Evolutionary conservation across 2,113 vertebrate species (phyloP), one percentile per base, ranked within the genome.

Genomic region (Podarcis raffonei): DNA sequence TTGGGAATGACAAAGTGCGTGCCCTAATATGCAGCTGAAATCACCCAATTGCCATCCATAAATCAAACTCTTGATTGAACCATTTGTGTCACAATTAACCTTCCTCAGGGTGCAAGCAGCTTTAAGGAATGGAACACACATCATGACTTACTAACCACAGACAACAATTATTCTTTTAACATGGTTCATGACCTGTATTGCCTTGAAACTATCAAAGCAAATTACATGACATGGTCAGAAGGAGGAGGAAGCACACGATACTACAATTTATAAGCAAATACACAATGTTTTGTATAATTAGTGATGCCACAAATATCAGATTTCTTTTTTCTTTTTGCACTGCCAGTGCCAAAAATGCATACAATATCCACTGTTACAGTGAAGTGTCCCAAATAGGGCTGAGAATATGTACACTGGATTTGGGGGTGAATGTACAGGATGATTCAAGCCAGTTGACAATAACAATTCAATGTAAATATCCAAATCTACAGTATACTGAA

Each of bases 51-150:
- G 18, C 6, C 76, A 35, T 18, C 77, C 92, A 87, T 87, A 87
- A 93, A 93, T 91, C 90, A 37, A 89, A 53, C 66, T 86, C 6
- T 9, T 83, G 87, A 84, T 87, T 9, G 48, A 87, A 76, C 37
- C 0, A 87, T 87, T 93, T 81, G 8, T 92, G 53, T 12, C 20
- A 74, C 6, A 65, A 79, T 88, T 91, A 65, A 87, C 53, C 3
- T 2, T 7, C 81, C 30, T 53, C 7, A 57, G 90, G 83, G 83
- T 75, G 27, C 0, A 30, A 81, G 3, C 32, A 84, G 68, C 8
- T 86, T 85, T 30, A 90, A 89, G 4, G 11, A 91, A 22, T 0
- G 42, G 9, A 22, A 12, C 91, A 74, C 6, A 72, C 6, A 72
- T 16, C 37, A 4, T 42, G 9, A 86, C 90, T 69, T 89, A 2